Evolutionary conservation across 2,113 vertebrate species (phyloP).

Genomic region (Mesocricetus auratus): DNA sequence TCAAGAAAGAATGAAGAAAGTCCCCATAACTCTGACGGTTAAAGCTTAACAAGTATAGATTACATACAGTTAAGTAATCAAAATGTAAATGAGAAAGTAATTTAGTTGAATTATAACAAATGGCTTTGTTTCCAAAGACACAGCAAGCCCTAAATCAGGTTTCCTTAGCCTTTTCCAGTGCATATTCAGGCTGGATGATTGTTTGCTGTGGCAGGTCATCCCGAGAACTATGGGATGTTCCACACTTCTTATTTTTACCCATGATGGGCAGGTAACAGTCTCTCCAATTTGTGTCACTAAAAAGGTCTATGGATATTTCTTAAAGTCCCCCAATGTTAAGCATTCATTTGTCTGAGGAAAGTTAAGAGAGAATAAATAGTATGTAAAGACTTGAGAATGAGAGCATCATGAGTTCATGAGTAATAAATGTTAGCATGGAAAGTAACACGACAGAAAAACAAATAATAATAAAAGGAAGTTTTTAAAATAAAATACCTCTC

Average conservation of each 20-base stretch:
- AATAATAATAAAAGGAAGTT: background rate
- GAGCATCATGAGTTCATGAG: background rate
- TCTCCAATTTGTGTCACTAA: background rate
- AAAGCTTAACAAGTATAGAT: slow-evolving; percentile 46
- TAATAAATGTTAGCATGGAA: background rate
- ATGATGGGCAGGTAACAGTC: background rate
- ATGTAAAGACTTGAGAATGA: background rate
- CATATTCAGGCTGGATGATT: background rate
- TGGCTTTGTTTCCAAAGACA: slow-evolving; percentile 7
- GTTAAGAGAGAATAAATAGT: background rate
- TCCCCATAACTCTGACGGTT: background rate
- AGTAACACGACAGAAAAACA: background rate
- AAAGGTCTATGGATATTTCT: background rate
- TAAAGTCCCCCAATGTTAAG: background rate
- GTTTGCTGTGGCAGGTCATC: background rate
- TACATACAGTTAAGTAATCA: slow-evolving; percentile 11
- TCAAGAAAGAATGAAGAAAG: slow-evolving; percentile 16
- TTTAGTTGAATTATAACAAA: slow-evolving; percentile 59
- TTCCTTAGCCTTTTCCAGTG: background rate
- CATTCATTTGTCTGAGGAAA: background rate
- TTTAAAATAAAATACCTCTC: background rate
- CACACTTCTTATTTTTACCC: background rate
- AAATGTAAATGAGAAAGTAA: slow-evolving; percentile 58
- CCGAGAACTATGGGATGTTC: background rate
- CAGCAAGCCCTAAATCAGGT: background rate